These are phyloP conservation scores for Hesperia comma DNA, from an alignment of 2,888 invertebrate species.

Conservation along the genomic window DNA sequence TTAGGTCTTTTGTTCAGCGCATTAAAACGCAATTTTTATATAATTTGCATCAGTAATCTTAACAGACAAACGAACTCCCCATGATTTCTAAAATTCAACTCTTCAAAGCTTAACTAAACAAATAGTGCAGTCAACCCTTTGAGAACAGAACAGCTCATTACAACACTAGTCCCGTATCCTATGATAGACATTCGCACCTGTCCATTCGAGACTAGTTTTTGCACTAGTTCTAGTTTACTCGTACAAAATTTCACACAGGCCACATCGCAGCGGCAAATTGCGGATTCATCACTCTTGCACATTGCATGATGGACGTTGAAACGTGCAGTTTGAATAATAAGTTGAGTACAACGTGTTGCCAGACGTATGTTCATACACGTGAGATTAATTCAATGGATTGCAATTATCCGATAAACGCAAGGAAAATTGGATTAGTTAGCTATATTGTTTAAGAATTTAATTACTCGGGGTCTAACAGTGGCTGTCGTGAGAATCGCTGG, in stretches of 20 bases:
- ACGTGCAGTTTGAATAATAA: conserved; percentile 15
- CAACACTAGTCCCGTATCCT: not conserved
- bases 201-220: conserved; percentile 49
- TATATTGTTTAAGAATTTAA: conserved; percentile 14
- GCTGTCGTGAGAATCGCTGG: conserved; percentile 20
- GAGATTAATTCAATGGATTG: conserved; percentile 35
- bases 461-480: not conserved
- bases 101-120: no score
- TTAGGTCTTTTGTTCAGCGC: no score
- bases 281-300: conserved; percentile 19
- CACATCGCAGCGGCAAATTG: conserved; percentile 20
- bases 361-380: conserved; percentile 37
- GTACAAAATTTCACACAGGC: conserved; percentile 20
- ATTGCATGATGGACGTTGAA: conserved; percentile 19
- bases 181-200: conserved; percentile 49
- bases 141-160: conserved; percentile 1
- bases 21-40: no score
- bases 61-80: no score
- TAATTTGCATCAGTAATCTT: no score
- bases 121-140: conserved; percentile 3
- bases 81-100: no score
- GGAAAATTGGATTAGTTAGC: conserved; percentile 19
- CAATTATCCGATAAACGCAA: conserved; percentile 28
- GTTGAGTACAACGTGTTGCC: conserved; percentile 19
- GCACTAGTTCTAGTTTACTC: conserved; percentile 17